Evolutionary conservation across 2,797 vertebrate species (phyloP).

Genomic region (Trichosurus vulpecula): DNA sequence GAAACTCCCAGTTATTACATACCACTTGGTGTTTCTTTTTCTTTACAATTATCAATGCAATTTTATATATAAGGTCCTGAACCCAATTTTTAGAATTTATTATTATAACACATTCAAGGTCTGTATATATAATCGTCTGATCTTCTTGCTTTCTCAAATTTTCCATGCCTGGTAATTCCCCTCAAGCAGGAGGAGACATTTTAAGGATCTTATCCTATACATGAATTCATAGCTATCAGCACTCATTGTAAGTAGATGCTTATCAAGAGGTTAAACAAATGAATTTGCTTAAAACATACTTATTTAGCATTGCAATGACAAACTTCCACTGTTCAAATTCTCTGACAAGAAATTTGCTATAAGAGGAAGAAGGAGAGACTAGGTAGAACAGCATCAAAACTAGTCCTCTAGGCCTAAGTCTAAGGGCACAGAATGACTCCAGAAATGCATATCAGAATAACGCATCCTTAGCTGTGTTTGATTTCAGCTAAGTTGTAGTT

Average conservation of each 20-base stretch:
- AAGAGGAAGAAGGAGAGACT: not conserved
- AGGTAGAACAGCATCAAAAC: too few species aligned
- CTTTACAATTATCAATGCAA: not conserved
- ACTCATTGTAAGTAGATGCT: not conserved
- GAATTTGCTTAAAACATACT: not conserved
- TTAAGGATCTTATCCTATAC: not conserved
- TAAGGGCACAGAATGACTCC: too few species aligned
- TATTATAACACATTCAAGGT: not conserved
- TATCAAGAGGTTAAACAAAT: not conserved
- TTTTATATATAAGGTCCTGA: not conserved
- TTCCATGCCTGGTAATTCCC: not conserved
- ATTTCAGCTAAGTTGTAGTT: too few species aligned
- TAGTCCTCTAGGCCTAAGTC: too few species aligned
- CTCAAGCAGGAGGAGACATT: not conserved
- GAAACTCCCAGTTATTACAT: not conserved
- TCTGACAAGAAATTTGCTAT: not conserved
- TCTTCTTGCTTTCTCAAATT: not conserved
- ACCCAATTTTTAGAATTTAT: not conserved
- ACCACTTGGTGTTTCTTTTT: not conserved
- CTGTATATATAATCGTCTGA: not conserved
- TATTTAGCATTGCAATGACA: not conserved
- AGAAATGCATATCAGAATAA: too few species aligned
- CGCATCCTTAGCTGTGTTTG: too few species aligned
- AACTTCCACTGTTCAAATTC: not conserved
- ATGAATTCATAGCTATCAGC: not conserved